Base-by-base conservation (phyloP, 2,113 vertebrate genomes). In the Cololabis saira region DNA sequence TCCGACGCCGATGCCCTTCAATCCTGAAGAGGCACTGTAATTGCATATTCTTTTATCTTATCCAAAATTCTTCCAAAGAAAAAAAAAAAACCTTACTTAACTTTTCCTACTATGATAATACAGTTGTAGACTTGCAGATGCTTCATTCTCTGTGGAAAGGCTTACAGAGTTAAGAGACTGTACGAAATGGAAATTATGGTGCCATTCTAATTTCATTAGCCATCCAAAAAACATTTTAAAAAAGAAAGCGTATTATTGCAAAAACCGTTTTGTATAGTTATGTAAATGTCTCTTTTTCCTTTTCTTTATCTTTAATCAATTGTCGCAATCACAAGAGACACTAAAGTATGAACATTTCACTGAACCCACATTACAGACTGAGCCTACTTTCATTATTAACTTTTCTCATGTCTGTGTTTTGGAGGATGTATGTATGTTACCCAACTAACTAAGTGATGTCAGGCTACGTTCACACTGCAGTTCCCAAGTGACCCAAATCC, bases 21-120 rank as follows among this genome's bases (percentile, higher is more conserved):
- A 42, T 58, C 62, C 19, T 37, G 18, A 78, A 82, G 56, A 48
- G 54, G 47, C 21, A 68, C 74, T 48, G 45, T 80, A 80, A 74
- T 74, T 74, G 15, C 48, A 63, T 58, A 66, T 71, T 68, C 55
- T 74, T 54, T 43, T 57, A 70, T 67, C 63, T 54, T 50, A 71
- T 81, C 71, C 71, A 18, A 81, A 63, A 67, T 62, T 71, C 54
- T 19, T 58, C 60, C 63, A 27, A 27, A 27, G 24, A 5, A 5
- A 5, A 9, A 37, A 11, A 37, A 37, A 37, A 37, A 65, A 56
- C 44, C 37, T 17, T 17, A n/a, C 60, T 59, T 44, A 17, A 45
- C 40, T 69, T 9, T 21, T 33, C 60, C 67, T 17, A 33, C 45
- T 57, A 50, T 50, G 48, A 3, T 62, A 24, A 74, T 55, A 59